Evolutionary conservation across 2,888 invertebrate genomes (phyloP).

Genomic region (Phyllotreta striolata): DNA sequence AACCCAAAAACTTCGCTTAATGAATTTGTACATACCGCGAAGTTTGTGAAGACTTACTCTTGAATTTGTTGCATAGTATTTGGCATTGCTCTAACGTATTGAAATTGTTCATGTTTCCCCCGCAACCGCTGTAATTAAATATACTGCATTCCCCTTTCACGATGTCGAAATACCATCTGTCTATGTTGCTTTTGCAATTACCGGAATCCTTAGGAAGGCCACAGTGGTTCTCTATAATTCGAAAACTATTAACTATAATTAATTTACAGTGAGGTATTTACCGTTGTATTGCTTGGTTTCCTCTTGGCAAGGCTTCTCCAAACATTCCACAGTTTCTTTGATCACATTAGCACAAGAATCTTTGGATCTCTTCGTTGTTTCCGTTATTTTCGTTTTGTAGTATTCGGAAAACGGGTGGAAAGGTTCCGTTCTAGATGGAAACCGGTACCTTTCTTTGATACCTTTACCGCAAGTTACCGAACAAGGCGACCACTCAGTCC

Average conservation of each 20-base stretch:
- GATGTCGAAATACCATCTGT: constrained; percentile 87
- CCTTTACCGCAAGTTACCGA: constrained; percentile 82
- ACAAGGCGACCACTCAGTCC: constrained; percentile 87
- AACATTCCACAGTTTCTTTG: constrained; percentile 64
- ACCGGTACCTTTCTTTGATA: constrained; percentile 68
- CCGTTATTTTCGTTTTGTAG: constrained; percentile 46
- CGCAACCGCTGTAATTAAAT: constrained; percentile 90
- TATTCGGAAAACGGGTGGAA: constrained; percentile 47
- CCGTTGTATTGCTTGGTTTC: constrained; percentile 41
- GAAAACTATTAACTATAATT: background rate
- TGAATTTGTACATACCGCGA: constrained; percentile 3
- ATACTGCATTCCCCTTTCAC: constrained; percentile 75
- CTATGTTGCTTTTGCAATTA: constrained; percentile 78
- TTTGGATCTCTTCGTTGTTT: constrained; percentile 57
- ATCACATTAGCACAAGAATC: constrained; percentile 61
- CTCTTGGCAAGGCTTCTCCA: constrained; percentile 47
- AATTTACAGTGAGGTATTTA: constrained; percentile 20
- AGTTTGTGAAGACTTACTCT: no score
- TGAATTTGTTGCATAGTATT: constrained; percentile 66
- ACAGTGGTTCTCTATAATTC: constrained; percentile 65
- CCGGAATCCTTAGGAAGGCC: constrained; percentile 73
- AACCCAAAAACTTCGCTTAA: constrained; percentile 9
- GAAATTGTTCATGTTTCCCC: constrained; percentile 90
- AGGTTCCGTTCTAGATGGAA: constrained; percentile 49
- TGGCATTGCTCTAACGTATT: constrained; percentile 75